Evolutionary conservation across 1,140 invertebrate genomes (phyloP).

Genomic region (Callitettix versicolor): DNA sequence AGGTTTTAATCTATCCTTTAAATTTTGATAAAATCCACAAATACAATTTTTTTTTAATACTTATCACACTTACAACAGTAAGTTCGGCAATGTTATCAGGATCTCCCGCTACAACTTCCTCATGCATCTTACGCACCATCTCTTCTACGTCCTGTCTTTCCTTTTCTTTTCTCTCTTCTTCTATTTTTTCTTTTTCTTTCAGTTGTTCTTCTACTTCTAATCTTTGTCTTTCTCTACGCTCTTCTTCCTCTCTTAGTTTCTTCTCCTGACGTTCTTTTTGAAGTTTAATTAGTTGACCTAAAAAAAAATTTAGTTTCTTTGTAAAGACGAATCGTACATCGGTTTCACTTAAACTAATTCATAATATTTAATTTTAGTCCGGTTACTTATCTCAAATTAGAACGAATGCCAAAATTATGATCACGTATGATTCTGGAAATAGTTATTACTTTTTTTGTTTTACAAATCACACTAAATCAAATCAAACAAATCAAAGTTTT

Average conservation of each 20-base stretch:
- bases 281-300: conserved; percentile 40
- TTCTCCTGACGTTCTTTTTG: conserved; percentile 44
- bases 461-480: no score
- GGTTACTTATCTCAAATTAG: no score
- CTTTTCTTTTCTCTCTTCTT: conserved; percentile 38
- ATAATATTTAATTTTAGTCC: no score
- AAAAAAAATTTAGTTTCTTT: conserved; percentile 23
- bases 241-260: conserved; percentile 37
- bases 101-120: conserved; percentile 28
- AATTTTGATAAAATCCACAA: no score
- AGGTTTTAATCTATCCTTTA: no score
- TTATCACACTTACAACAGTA: conserved; percentile 17
- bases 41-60: no score
- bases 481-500: no score
- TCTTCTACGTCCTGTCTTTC: conserved; percentile 42
- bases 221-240: conserved; percentile 38
- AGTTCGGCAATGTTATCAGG: conserved; percentile 12
- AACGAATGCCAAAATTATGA: no score
- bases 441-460: no score
- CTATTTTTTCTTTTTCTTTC: conserved; percentile 15
- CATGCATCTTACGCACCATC: conserved; percentile 40
- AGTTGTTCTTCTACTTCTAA: conserved; percentile 33
- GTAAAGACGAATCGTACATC: no score
- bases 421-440: no score
- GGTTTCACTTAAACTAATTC: no score